Evolutionary conservation across 1,140 invertebrate genomes (phyloP).

Genomic region (Whitmania pigra): DNA sequence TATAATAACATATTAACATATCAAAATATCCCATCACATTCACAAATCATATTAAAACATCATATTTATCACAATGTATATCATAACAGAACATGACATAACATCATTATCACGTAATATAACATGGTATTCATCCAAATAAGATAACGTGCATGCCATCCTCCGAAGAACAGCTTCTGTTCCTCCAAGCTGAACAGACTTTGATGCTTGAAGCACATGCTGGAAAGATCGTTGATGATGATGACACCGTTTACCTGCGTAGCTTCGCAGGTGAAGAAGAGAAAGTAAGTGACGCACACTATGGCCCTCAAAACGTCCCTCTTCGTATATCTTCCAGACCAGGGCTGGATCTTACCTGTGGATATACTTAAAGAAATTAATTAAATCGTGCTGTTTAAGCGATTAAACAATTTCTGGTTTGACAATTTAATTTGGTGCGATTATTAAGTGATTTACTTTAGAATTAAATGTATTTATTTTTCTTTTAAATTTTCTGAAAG

Average conservation of each 20-base stretch:
- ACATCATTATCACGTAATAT: background rate
- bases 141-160: slow-evolving; percentile 21
- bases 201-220: slow-evolving; percentile 21
- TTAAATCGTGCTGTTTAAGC: too few species aligned
- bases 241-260: slow-evolving; percentile 21
- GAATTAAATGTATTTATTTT: too few species aligned
- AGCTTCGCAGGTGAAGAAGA: slow-evolving; percentile 12
- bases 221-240: slow-evolving; percentile 20
- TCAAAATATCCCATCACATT: too few species aligned
- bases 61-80: too few species aligned
- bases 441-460: too few species aligned
- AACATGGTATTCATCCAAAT: too few species aligned
- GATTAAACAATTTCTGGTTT: too few species aligned
- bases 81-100: too few species aligned
- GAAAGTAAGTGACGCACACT: slow-evolving; percentile 14
- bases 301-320: slow-evolving; percentile 15
- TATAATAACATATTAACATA: background rate
- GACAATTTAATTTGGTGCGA: too few species aligned
- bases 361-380: too few species aligned
- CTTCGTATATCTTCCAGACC: slow-evolving; percentile 14
- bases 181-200: slow-evolving; percentile 17
- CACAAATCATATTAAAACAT: too few species aligned
- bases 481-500: too few species aligned
- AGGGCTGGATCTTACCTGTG: slow-evolving; percentile 5
- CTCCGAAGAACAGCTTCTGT: slow-evolving; percentile 11